A percentile compares a stretch with the other conserved stretches of the same genome.
Conservation (phyloP, 2,888 invertebrate species). For the Teleiodes luculella region DNA sequence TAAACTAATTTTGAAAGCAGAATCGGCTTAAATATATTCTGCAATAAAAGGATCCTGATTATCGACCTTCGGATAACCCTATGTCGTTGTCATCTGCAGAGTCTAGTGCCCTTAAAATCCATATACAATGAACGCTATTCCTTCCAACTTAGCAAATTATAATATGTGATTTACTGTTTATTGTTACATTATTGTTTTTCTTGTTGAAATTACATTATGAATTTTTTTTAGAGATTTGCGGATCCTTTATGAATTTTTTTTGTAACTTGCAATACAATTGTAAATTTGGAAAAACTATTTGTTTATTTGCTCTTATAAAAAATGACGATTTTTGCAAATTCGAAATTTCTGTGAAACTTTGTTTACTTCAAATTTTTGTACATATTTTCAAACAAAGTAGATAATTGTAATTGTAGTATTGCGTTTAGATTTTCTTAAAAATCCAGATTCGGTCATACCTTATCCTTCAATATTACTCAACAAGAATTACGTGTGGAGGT, state of each 20-base stretch:
- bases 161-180: not conserved
- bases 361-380: too few relatives aligned
- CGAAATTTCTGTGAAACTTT: too few relatives aligned
- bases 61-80: not conserved
- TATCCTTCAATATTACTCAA: not conserved
- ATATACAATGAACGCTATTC: slow-evolving; percentile 12
- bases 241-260: not conserved
- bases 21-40: not conserved
- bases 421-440: too few relatives aligned
- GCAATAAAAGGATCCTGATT: slow-evolving; percentile 9
- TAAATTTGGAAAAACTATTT: too few relatives aligned
- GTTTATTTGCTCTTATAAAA: too few relatives aligned
- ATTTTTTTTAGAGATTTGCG: too few relatives aligned
- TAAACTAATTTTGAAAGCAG: not conserved
- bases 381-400: too few relatives aligned
- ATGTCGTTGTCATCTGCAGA: slow-evolving; percentile 9
- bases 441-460: too few relatives aligned
- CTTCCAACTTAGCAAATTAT: not conserved
- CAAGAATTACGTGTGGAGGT: not conserved
- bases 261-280: too few relatives aligned
- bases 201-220: not conserved
- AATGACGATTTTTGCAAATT: too few relatives aligned
- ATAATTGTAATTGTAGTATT: too few relatives aligned
- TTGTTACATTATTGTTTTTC: not conserved
- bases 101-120: slow-evolving; percentile 16